Conservation (phyloP, 2,888 invertebrate genomes). For the Melanargia galathea region DNA sequence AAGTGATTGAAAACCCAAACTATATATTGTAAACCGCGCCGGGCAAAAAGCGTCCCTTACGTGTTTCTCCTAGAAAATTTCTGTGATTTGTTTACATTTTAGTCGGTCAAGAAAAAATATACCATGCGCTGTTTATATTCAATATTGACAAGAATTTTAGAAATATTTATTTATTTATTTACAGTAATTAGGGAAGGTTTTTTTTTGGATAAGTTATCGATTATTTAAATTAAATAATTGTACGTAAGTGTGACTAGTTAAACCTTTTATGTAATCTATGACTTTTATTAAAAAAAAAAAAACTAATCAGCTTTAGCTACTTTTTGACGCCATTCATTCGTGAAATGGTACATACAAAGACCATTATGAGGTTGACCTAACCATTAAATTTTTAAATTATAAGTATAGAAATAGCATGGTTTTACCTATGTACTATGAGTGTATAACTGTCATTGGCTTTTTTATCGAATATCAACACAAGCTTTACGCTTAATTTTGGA, state of each 20-base stretch:
- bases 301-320: background rate
- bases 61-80: background rate
- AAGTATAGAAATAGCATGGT: slow-evolving; percentile 4
- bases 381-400: background rate
- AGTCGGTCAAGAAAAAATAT: background rate
- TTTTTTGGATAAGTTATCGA: slow-evolving; percentile 38
- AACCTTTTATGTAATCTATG: slow-evolving; percentile 23
- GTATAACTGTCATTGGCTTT: slow-evolving; percentile 21
- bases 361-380: background rate
- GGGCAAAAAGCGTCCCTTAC: background rate
- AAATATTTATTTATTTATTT: slow-evolving; percentile 47
- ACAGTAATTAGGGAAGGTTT: slow-evolving; percentile 56
- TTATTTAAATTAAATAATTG: slow-evolving; percentile 26
- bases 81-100: background rate
- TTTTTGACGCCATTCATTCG: background rate
- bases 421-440: slow-evolving; percentile 18
- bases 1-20: background rate
- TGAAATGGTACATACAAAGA: background rate
- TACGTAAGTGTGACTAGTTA: slow-evolving; percentile 27
- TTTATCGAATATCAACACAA: slow-evolving; percentile 15
- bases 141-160: slow-evolving; percentile 12
- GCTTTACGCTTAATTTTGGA: background rate
- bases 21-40: background rate
- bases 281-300: slow-evolving; percentile 4
- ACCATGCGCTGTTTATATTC: background rate